Evolutionary conservation across 2,797 vertebrate species (phyloP).

Genomic region (Sebastes vulpes): DNA sequence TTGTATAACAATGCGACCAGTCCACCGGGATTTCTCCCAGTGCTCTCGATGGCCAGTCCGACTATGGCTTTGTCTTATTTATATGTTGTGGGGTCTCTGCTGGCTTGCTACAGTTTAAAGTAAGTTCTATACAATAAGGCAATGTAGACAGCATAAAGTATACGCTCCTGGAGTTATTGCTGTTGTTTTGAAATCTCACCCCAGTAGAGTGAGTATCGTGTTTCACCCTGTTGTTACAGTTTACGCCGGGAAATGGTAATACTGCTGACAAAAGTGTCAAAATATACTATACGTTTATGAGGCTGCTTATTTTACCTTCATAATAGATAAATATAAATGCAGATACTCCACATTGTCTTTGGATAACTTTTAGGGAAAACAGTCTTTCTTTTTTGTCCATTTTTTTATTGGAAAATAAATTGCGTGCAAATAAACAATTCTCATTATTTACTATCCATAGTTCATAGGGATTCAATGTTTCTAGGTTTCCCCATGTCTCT

Average conservation of each 20-base stretch:
- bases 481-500: not conserved
- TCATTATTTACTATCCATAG: too few relatives aligned
- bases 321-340: too few relatives aligned
- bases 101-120: not conserved
- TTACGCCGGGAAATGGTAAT: constrained; percentile 67
- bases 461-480: not conserved
- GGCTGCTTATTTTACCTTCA: too few relatives aligned
- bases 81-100: not conserved
- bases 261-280: constrained; percentile 72
- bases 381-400: too few relatives aligned
- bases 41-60: too few relatives aligned
- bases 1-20: too few relatives aligned
- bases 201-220: constrained; percentile 67
- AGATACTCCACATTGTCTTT: too few relatives aligned
- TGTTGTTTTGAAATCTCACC: constrained; percentile 75
- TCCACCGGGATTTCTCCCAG: too few relatives aligned
- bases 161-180: constrained; percentile 49
- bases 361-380: too few relatives aligned
- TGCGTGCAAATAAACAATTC: too few relatives aligned
- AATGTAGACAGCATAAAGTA: constrained; percentile 2
- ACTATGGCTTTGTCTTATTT: not conserved
- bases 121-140: constrained; percentile 1
- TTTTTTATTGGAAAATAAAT: too few relatives aligned
- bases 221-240: constrained; percentile 66
- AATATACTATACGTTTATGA: constrained; percentile 68